Conservation (phyloP, 2,797 vertebrate genomes). For the Sebastes variabilis region DNA sequence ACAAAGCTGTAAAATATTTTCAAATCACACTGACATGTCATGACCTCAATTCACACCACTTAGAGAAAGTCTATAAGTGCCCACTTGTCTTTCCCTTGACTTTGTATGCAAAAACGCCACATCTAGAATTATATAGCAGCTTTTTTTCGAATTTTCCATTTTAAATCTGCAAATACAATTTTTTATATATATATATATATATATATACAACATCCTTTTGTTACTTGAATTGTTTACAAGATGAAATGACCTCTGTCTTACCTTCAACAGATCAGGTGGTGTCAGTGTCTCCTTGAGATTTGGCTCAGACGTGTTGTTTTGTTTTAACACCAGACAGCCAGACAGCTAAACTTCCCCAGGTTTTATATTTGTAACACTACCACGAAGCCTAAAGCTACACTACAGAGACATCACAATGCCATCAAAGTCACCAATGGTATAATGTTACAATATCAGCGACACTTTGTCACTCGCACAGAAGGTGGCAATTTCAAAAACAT, state of each 20-base stretch:
- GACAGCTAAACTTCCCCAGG: not conserved
- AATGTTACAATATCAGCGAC: not conserved
- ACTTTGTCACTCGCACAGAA: not conserved
- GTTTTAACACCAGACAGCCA: not conserved
- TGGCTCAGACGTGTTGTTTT: slow-evolving; percentile 1
- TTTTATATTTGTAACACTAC: slow-evolving; percentile 14
- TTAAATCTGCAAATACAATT: not conserved
- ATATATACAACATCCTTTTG: not conserved
- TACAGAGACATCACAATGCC: not conserved
- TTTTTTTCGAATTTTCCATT: not conserved
- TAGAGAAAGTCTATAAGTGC: not conserved
- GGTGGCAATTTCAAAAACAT: not conserved
- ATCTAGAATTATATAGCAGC: not conserved
- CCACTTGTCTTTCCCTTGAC: not conserved
- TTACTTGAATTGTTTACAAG: not conserved
- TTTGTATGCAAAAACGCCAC: not conserved
- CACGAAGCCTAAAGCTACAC: not conserved
- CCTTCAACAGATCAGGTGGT: not conserved
- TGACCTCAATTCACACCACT: not conserved
- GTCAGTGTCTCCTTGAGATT: not conserved
- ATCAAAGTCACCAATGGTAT: not conserved
- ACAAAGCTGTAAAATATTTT: not conserved
- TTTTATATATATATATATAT: no score
- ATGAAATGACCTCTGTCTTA: not conserved
- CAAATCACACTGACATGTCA: not conserved